Percentiles rank a stretch among this genome's conserved stretches.
phyloP scores from a whole-genome alignment of 2,113 vertebrate genomes.

The Acrocephalus arundinaceus region DNA sequence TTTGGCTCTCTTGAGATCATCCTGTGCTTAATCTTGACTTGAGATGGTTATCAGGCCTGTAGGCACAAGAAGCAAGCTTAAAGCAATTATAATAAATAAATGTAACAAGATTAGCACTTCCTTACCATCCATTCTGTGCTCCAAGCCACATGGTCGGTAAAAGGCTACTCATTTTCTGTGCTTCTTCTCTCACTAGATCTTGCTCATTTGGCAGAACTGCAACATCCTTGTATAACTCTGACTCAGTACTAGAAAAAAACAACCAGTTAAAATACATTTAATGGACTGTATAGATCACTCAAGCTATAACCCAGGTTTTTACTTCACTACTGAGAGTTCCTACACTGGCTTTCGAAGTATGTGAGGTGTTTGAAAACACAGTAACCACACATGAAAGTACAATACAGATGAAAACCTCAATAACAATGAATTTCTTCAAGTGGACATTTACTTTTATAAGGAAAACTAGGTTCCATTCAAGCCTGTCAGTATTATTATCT shows the following conservation, averaged over 20 bases:
- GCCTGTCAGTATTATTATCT: background rate
- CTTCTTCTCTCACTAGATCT: slow-evolving; percentile 94
- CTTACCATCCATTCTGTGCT: slow-evolving; percentile 95
- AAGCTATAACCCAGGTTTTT: background rate
- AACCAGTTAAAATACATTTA: background rate
- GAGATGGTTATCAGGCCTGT: background rate
- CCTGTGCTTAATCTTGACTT: background rate
- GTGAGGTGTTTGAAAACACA: background rate
- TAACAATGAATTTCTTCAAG: background rate
- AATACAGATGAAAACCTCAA: background rate
- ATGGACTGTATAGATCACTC: background rate
- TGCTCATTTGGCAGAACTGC: slow-evolving; percentile 85
- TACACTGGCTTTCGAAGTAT: background rate
- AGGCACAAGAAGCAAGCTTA: background rate
- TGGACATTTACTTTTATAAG: background rate
- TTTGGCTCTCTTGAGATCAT: background rate
- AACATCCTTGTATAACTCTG: slow-evolving; percentile 86
- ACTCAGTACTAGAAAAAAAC: slow-evolving; percentile 75
- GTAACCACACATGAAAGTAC: background rate
- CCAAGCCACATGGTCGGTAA: slow-evolving; percentile 98
- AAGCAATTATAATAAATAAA: background rate
- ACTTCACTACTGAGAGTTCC: background rate
- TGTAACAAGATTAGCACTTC: background rate
- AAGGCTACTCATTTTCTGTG: slow-evolving; percentile 97
- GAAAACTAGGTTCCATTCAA: background rate